Evolutionary conservation across 23 tunicate species (phyloP).

Genomic region (Halocynthia aurantium): DNA sequence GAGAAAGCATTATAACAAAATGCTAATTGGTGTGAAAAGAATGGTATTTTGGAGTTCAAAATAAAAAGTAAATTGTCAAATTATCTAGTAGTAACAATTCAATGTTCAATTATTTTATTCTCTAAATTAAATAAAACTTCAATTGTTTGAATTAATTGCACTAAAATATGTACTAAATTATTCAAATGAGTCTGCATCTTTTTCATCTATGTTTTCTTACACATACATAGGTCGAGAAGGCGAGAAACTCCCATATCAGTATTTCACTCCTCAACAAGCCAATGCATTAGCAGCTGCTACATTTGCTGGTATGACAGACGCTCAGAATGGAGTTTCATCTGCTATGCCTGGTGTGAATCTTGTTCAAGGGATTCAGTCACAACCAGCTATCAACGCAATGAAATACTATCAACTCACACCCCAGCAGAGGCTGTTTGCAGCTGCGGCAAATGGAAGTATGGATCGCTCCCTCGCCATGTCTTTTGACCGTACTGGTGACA

Average conservation of each 20-base stretch:
- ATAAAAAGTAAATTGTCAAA: too few species aligned
- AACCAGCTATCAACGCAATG: slow-evolving; percentile 29
- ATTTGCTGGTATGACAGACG: not conserved
- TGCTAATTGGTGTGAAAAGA: too few species aligned
- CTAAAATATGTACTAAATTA: too few species aligned
- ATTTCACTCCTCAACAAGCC: slow-evolving; percentile 39
- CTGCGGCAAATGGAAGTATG: slow-evolving; percentile 24
- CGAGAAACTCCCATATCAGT: slow-evolving; percentile 50
- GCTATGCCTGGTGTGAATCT: slow-evolving; percentile 11
- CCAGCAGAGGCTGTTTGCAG: slow-evolving; percentile 59
- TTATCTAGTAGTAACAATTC: too few species aligned
- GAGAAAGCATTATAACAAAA: too few species aligned
- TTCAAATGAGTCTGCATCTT: too few species aligned
- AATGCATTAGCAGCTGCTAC: slow-evolving; percentile 20
- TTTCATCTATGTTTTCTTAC: too few species aligned
- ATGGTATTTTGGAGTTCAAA: too few species aligned
- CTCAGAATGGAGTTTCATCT: slow-evolving; percentile 28
- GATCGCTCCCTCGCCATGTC: slow-evolving; percentile 56
- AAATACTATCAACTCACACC: slow-evolving; percentile 75
- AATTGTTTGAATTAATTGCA: too few species aligned
- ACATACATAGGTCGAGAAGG: slow-evolving; percentile 32
- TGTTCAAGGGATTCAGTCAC: slow-evolving; percentile 21
- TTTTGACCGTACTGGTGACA: slow-evolving; percentile 62
- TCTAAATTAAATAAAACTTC: too few species aligned
- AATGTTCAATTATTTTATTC: too few species aligned